Evolutionary conservation across 1,140 invertebrate genomes (phyloP), one percentile per base, ranked within the genome.

Genomic region (Paralvinella palmiformis): DNA sequence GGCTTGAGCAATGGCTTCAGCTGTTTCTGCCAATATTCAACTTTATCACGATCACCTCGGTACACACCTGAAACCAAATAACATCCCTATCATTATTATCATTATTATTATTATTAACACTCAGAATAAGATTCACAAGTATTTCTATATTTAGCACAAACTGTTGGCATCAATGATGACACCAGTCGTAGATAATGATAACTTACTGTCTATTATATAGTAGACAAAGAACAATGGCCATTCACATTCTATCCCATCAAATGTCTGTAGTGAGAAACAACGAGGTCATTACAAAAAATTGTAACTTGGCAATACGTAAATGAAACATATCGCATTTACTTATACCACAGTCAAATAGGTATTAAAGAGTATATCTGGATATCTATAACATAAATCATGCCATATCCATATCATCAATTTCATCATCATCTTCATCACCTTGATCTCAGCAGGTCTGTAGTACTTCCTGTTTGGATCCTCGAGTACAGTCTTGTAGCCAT

Each of bases 201-300:
- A 95, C 67, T 94, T 89, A 64, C 94, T 92, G 81, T 98, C 94
- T 68, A 98, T 95, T 33, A 98, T 91, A 88, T 98, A 90, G 76
- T 91, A 91, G 27, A 94, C 88, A 74, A 89, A 96, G 82, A 98
- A 98, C 15, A 99, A 76, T 0, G 96, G 96, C 94, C 96, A 99
- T 82, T 99, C 94, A 74, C 91, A 93, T 83, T 99, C 96, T 45
- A 98, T 87, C 24, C 90, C 89, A 76, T 98, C 94, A 83, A 97
- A 99, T 73, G 94, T 88, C 85, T 97, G 75, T 32, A 81, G 79
- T 35, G 56, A 62, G 65, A 65, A 59, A 59, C 33, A 53, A 65
- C 0, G 15, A 15, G n/a, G n/a, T 41, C 10, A 41, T 41, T 41
- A n/a, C n/a, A 41, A 10, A n/a, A n/a, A n/a, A n/a, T n/a, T n/a